These are phyloP conservation scores for Synanceia verrucosa DNA, from an alignment of 2,797 vertebrate genomes.

Conservation along the genomic window DNA sequence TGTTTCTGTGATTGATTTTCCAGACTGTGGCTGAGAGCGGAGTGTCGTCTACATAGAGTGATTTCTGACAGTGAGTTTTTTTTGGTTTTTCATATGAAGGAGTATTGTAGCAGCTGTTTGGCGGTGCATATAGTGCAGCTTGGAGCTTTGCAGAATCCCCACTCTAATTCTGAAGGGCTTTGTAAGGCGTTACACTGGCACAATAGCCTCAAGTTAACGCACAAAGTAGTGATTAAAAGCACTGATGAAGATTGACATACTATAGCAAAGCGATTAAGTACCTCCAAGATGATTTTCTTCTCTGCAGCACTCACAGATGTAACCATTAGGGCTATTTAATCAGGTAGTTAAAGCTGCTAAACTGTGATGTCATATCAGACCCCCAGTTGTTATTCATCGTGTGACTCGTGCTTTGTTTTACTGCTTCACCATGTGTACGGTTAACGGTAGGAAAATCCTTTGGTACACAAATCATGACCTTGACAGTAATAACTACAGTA, in stretches of 20 bases:
- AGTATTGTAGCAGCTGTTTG: constrained; percentile 45
- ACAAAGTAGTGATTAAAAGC: constrained; percentile 23
- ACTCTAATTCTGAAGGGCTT: constrained; percentile 42
- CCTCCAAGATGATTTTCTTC: constrained; percentile 29
- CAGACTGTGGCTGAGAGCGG: constrained; percentile 6
- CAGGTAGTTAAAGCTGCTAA: constrained; percentile 80
- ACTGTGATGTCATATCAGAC: constrained; percentile 56
- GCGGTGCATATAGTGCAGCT: constrained; percentile 33
- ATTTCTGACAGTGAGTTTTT: constrained; percentile 14
- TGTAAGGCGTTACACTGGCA: constrained; percentile 20
- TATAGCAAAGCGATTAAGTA: constrained; percentile 49
- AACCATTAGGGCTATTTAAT: constrained; percentile 75
- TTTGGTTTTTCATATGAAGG: constrained; percentile 37
- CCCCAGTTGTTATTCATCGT: constrained; percentile 32
- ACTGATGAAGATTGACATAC: constrained; percentile 13
- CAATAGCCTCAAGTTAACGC: constrained; percentile 44
- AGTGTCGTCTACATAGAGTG: constrained; percentile 47
- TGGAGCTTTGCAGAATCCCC: constrained; percentile 48
- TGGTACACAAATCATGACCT: constrained; percentile 34
- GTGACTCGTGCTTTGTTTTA: constrained; percentile 57
- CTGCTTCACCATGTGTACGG: constrained; percentile 22
- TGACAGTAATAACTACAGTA: constrained; percentile 31
- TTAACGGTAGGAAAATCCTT: constrained; percentile 24
- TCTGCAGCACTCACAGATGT: constrained; percentile 49
- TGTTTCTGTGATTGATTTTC: constrained; percentile 26